Conservation (phyloP, 2,888 invertebrate genomes). For the Uloborus plumipes region DNA sequence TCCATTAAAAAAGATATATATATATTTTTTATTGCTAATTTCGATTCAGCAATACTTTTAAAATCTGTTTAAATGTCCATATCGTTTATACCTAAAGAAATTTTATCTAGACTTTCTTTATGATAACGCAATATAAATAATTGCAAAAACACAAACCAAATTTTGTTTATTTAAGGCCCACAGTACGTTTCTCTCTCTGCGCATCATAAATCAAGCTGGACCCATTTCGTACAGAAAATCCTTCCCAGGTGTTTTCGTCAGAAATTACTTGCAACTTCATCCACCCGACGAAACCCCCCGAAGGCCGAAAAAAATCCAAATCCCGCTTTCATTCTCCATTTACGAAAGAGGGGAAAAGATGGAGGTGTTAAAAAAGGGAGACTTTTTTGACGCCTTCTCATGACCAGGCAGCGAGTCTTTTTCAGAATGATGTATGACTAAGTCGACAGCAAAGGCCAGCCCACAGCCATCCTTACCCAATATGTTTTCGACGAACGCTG, state of each 20-base stretch:
- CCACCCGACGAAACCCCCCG: not conserved
- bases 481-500: constrained; percentile 47
- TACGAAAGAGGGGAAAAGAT: not conserved
- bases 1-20: no score
- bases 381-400: constrained; percentile 17
- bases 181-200: not conserved
- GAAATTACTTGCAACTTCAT: constrained; percentile 1
- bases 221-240: not conserved
- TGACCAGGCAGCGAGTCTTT: constrained; percentile 14
- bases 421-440: constrained; percentile 53
- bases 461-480: constrained; percentile 20
- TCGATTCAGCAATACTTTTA: no score
- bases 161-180: not conserved
- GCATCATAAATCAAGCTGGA: not conserved
- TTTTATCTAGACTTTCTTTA: no score
- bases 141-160: not conserved
- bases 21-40: no score
- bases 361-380: constrained; percentile 24
- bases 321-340: not conserved
- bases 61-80: no score
- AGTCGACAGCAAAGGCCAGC: constrained; percentile 39
- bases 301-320: not conserved
- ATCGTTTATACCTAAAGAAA: no score
- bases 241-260: not conserved
- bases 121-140: no score